Conservation (phyloP, 2,113 vertebrate genomes). For the Sander lucioperca region DNA sequence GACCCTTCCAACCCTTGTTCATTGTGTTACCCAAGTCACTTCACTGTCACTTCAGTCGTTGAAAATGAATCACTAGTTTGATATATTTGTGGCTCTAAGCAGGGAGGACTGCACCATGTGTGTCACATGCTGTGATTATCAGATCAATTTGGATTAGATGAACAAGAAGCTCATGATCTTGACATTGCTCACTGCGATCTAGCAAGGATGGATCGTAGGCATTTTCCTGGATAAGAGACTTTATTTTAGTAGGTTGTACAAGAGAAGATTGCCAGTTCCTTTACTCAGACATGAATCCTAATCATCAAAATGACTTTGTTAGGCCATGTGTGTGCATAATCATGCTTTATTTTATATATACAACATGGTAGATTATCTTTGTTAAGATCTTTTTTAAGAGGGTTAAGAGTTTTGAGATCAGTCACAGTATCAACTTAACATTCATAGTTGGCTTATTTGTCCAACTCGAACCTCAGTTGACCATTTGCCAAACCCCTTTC, state of each 20-base stretch:
- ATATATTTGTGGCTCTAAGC: slow-evolving; percentile 37
- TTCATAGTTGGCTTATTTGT: neutral
- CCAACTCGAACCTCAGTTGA: neutral
- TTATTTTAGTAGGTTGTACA: neutral
- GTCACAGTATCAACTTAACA: neutral
- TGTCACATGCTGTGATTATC: slow-evolving; percentile 37
- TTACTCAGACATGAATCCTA: neutral
- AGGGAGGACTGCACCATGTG: slow-evolving; percentile 1
- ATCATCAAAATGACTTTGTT: neutral
- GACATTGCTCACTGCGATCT: neutral
- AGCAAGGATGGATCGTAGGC: neutral
- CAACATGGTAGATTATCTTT: neutral
- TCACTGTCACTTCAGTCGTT: neutral
- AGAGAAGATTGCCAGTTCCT: neutral
- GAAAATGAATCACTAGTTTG: slow-evolving; percentile 26
- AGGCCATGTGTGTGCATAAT: too few species aligned
- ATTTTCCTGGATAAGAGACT: neutral
- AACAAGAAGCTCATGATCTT: slow-evolving; percentile 2
- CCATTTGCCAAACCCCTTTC: neutral
- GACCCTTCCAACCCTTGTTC: neutral
- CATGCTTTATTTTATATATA: neutral
- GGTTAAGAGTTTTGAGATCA: neutral
- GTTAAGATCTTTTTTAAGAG: neutral
- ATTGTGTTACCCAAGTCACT: neutral
- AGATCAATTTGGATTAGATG: slow-evolving; percentile 32